phyloP scores from a whole-genome alignment of 2,888 invertebrate species.

The Ischnura elegans region DNA sequence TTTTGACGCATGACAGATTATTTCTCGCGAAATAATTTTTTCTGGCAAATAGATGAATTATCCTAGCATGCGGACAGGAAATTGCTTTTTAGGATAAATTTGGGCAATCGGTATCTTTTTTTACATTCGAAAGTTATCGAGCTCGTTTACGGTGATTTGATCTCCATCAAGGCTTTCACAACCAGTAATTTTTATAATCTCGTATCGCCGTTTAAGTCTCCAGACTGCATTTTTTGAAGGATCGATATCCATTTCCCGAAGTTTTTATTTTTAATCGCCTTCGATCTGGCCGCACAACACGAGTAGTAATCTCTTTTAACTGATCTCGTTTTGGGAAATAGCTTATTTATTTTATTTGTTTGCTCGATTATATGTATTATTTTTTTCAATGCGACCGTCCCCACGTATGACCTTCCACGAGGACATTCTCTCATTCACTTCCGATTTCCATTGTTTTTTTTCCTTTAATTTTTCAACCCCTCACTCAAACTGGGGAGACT shows the following conservation, averaged over 20 bases:
- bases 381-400: neutral
- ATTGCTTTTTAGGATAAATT: neutral
- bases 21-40: neutral
- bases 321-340: slow-evolving; percentile 30
- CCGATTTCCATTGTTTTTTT: slow-evolving; percentile 3
- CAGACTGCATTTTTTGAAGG: neutral
- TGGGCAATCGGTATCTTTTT: neutral
- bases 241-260: neutral
- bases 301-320: slow-evolving; percentile 29
- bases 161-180: neutral
- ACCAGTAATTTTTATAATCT: neutral
- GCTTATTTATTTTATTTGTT: no score
- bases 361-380: no score
- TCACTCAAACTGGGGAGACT: neutral
- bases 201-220: neutral
- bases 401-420: neutral
- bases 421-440: neutral
- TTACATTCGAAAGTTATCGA: neutral
- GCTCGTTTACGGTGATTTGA: neutral
- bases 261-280: slow-evolving; percentile 17
- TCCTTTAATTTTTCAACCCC: no score
- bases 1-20: no score
- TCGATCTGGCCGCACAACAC: neutral
- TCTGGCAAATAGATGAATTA: neutral
- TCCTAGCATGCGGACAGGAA: neutral